Evolutionary conservation across 2,113 vertebrate genomes (phyloP).

Genomic region (Mesoclemmys tuberculata): DNA sequence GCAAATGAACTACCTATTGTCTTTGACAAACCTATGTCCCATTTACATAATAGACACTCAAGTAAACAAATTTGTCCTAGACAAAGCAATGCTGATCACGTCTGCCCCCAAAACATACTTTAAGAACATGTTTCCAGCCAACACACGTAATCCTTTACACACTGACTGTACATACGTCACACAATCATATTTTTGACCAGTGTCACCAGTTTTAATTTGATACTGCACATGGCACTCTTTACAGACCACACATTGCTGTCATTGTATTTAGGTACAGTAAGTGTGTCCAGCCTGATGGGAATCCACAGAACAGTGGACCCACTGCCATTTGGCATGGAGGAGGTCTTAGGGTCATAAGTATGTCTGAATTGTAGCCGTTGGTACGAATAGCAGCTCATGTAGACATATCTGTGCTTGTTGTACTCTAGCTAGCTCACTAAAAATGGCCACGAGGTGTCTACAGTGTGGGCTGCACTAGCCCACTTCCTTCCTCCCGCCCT

Average conservation of each 20-base stretch:
- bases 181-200: background rate
- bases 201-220: background rate
- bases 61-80: background rate
- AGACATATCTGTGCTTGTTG: background rate
- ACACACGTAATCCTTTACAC: background rate
- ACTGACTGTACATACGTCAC: too few relatives aligned
- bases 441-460: background rate
- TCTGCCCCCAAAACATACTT: background rate
- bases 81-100: background rate
- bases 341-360: background rate
- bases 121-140: background rate
- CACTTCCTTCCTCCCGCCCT: background rate
- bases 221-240: background rate
- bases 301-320: background rate
- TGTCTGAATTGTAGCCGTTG: too few relatives aligned
- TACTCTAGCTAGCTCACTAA: background rate
- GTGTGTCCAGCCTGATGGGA: background rate
- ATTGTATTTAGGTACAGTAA: background rate
- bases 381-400: background rate
- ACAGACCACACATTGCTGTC: background rate
- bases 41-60: background rate
- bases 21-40: background rate
- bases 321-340: background rate
- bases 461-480: background rate
- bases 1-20: background rate